Conservation (phyloP, 2,797 vertebrate genomes). For the Acanthiza pusilla region DNA sequence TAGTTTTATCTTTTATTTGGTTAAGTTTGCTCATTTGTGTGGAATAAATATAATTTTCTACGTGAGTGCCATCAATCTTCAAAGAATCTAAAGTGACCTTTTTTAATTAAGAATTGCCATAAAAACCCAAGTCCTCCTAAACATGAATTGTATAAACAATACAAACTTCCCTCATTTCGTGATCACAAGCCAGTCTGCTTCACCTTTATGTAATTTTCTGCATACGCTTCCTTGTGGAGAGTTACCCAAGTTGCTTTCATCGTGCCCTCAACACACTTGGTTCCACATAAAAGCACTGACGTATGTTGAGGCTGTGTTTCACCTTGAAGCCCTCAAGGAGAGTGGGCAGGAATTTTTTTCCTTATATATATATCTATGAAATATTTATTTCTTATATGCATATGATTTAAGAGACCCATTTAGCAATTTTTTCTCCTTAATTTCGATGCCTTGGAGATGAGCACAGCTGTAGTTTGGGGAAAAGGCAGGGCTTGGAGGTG, state of each 20-base stretch:
- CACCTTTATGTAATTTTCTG: background rate
- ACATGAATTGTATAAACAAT: background rate
- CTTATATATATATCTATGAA: background rate
- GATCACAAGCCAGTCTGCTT: background rate
- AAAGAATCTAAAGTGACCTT: background rate
- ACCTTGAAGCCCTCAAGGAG: background rate
- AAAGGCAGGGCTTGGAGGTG: background rate
- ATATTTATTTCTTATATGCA: background rate
- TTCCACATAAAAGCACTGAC: background rate
- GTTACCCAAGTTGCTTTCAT: background rate
- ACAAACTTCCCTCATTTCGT: background rate
- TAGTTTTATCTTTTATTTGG: background rate
- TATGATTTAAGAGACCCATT: background rate
- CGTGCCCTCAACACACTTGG: background rate
- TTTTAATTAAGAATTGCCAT: background rate
- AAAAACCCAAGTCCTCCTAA: background rate
- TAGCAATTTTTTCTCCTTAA: background rate
- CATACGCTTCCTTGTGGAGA: accelerated
- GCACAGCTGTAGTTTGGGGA: background rate
- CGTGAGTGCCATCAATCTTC: background rate
- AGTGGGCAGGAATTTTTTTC: background rate
- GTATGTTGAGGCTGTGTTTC: background rate
- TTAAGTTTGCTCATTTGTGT: background rate
- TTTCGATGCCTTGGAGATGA: background rate
- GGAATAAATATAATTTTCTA: background rate